phyloP scores from a whole-genome alignment of 2,888 invertebrate genomes.

The Drosophila hamatofila region DNA sequence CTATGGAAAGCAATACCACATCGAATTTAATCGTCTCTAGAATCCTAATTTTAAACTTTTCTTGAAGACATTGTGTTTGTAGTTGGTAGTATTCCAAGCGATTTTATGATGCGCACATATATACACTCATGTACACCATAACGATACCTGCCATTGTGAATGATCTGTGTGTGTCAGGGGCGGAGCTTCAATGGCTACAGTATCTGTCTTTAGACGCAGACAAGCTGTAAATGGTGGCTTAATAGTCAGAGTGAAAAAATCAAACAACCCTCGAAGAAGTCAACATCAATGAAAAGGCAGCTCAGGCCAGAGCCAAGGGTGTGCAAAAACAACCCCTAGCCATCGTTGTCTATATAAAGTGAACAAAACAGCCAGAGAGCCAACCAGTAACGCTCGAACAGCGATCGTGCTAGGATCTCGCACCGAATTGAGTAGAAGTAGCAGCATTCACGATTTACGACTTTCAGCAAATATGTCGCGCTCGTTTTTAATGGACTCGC shows the following conservation, averaged over 20 bases:
- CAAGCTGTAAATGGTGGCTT: conserved; percentile 68
- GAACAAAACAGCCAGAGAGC: conserved; percentile 37
- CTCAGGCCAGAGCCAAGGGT: conserved; percentile 44
- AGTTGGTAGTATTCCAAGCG: not conserved
- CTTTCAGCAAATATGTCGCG: conserved; percentile 88
- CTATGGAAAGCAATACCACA: not conserved
- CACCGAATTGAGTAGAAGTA: not conserved
- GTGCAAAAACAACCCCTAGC: conserved; percentile 59
- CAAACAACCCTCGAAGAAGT: conserved; percentile 82
- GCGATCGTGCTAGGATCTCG: conserved; percentile 73
- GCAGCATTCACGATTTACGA: not conserved
- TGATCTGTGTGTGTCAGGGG: conserved; percentile 68
- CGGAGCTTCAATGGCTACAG: conserved; percentile 81
- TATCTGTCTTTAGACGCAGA: conserved; percentile 67
- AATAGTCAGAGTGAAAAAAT: conserved; percentile 52
- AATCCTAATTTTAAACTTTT: not conserved
- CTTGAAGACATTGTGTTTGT: not conserved
- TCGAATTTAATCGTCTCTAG: not conserved
- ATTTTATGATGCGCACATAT: not conserved
- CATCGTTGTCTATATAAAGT: conserved; percentile 70
- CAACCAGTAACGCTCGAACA: conserved; percentile 71
- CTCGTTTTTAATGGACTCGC: conserved; percentile 92
- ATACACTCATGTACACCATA: not conserved
- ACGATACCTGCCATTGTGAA: conserved; percentile 61
- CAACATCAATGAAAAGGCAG: conserved; percentile 54